Evolutionary conservation across 2,888 invertebrate species (phyloP).

Genomic region (Monoplex corrugatus): DNA sequence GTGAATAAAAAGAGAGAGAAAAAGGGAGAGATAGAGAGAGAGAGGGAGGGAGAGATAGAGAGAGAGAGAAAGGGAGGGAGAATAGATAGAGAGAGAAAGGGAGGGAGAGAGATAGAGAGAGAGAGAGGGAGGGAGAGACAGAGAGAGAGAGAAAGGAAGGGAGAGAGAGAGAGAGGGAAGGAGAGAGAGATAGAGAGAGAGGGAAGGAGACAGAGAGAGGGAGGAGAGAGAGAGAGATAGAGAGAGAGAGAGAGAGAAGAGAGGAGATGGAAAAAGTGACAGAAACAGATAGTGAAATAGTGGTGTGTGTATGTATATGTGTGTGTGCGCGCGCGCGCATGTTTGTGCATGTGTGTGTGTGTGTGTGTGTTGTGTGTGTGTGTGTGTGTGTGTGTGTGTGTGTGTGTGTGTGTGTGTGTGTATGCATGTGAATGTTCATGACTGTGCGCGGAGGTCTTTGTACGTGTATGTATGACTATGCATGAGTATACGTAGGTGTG

Average conservation of each 20-base stretch:
- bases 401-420: too few relatives aligned
- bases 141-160: background rate
- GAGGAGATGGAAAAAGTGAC: background rate
- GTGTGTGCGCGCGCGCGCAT: background rate
- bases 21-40: too few relatives aligned
- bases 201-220: too few relatives aligned
- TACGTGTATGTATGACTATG: too few relatives aligned
- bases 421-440: too few relatives aligned
- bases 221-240: background rate
- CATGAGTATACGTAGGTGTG: too few relatives aligned
- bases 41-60: too few relatives aligned
- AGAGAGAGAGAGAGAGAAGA: background rate
- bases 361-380: background rate
- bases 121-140: constrained; percentile 21
- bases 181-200: background rate
- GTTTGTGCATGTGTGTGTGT: background rate
- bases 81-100: too few relatives aligned
- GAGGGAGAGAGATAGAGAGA: background rate
- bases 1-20: too few relatives aligned
- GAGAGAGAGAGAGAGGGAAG: background rate
- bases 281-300: background rate
- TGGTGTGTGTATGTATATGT: background rate
- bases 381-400: background rate
- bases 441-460: too few relatives aligned
- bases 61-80: constrained; percentile 35